Percentiles rank a stretch among this genome's conserved stretches.
phyloP scores from a whole-genome alignment of 2,888 invertebrate species.

The Rotaria sp. region DNA sequence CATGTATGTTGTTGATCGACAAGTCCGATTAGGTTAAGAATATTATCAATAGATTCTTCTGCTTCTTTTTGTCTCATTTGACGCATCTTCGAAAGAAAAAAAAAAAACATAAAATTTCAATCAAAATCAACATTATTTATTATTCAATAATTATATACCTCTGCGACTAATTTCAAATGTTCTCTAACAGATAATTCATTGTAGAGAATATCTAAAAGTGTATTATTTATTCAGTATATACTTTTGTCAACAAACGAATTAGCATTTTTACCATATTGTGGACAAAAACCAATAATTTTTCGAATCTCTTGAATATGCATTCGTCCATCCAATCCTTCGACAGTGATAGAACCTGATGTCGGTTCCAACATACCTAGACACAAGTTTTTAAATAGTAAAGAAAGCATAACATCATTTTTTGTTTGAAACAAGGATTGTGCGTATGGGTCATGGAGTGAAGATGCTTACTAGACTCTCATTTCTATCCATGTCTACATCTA shows the following conservation, averaged over 20 bases:
- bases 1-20: neutral
- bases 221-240: too few relatives aligned
- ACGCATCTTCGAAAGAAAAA: neutral
- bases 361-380: neutral
- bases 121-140: neutral
- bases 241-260: too few relatives aligned
- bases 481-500: too few relatives aligned
- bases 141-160: neutral
- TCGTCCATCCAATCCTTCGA: constrained; percentile 23
- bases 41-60: neutral
- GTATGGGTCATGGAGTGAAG: too few relatives aligned
- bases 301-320: constrained; percentile 28
- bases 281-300: constrained; percentile 11
- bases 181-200: constrained; percentile 7
- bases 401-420: too few relatives aligned
- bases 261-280: constrained; percentile 14
- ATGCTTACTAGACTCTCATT: too few relatives aligned
- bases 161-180: neutral
- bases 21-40: neutral
- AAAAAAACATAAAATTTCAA: neutral
- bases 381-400: too few relatives aligned
- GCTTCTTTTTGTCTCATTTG: neutral
- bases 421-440: too few relatives aligned
- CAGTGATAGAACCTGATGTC: constrained; percentile 23
- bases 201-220: neutral